A percentile compares a stretch with the other conserved stretches of the same genome.
These are phyloP conservation scores for Nasalis larvatus DNA, from an alignment of 2,113 vertebrate genomes.

Conservation along the genomic window DNA sequence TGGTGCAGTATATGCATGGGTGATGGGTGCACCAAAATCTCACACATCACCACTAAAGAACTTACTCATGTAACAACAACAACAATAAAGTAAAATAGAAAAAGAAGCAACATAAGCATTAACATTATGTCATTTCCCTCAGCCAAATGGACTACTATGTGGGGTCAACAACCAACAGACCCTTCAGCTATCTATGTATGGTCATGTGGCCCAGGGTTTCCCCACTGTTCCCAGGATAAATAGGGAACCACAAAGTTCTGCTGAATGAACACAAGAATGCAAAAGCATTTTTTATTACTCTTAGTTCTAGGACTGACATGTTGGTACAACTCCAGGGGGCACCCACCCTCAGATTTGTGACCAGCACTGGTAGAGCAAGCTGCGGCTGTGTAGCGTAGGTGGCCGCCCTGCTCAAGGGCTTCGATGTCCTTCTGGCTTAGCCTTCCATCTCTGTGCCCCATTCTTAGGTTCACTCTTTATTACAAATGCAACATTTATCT, in stretches of 20 bases:
- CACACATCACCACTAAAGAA: too few species aligned
- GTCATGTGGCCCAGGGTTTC: background rate
- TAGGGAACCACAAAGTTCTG: background rate
- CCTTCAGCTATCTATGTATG: background rate
- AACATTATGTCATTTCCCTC: background rate
- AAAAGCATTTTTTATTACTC: background rate
- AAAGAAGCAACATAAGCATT: background rate
- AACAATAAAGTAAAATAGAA: too few species aligned
- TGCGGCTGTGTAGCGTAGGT: background rate
- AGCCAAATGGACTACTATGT: background rate
- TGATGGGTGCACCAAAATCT: too few species aligned
- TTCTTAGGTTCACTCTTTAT: background rate
- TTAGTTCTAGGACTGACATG: background rate
- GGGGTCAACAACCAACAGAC: background rate
- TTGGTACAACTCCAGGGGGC: background rate
- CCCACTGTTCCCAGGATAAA: background rate
- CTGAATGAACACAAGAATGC: background rate
- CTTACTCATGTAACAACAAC: too few species aligned
- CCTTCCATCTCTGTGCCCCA: background rate
- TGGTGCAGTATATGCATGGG: too few species aligned
- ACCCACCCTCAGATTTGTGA: background rate
- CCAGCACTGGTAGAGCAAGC: accelerated
- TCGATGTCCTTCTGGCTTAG: background rate
- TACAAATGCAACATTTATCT: background rate
- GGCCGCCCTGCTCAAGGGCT: background rate